phyloP scores from a whole-genome alignment of 2,888 invertebrate species.

The Sphaerophoria rueppellii region DNA sequence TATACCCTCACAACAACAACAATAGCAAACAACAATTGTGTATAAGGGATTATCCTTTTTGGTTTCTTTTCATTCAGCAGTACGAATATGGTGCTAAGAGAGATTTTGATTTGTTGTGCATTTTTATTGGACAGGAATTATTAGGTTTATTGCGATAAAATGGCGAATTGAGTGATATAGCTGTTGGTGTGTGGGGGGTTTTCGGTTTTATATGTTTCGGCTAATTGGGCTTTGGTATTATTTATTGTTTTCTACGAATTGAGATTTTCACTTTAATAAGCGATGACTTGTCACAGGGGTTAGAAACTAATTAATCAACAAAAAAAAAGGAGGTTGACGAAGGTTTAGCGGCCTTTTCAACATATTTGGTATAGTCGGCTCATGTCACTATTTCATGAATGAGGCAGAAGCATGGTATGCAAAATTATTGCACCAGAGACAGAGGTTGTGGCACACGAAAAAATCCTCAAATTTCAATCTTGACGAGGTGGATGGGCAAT shows the following conservation, averaged over 20 bases:
- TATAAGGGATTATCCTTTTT: constrained; percentile 60
- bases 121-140: constrained; percentile 74
- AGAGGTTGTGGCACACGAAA: constrained; percentile 33
- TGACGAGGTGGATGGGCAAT: neutral
- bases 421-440: constrained; percentile 58
- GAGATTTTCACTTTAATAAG: constrained; percentile 15
- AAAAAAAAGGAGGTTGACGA: constrained; percentile 24
- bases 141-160: constrained; percentile 74
- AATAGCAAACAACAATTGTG: neutral
- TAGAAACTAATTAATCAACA: constrained; percentile 20
- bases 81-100: constrained; percentile 41
- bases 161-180: constrained; percentile 72
- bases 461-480: constrained; percentile 70
- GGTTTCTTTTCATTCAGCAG: constrained; percentile 28
- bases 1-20: constrained; percentile 4
- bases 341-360: constrained; percentile 33
- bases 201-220: constrained; percentile 48
- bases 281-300: constrained; percentile 36
- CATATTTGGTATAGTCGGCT: neutral
- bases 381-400: neutral
- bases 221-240: constrained; percentile 64
- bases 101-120: constrained; percentile 74
- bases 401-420: neutral
- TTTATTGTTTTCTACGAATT: constrained; percentile 34
- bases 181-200: constrained; percentile 22